These are phyloP conservation scores for Chelonus insularis DNA, from an alignment of 1,140 invertebrate species.

Conservation along the genomic window DNA sequence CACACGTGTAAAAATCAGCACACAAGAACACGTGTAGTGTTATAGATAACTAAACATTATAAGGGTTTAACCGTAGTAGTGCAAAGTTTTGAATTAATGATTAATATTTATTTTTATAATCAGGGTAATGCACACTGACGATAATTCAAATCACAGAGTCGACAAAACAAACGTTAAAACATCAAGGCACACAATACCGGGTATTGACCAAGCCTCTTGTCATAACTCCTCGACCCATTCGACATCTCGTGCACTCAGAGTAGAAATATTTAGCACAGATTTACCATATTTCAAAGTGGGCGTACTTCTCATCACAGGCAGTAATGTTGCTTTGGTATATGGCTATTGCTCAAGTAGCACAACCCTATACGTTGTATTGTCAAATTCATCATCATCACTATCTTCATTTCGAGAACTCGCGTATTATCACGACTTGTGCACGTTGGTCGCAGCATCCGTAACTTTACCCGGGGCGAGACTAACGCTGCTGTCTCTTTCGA, in stretches of 20 bases:
- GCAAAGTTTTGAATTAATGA: too few relatives aligned
- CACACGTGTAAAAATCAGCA: slow-evolving; percentile 6
- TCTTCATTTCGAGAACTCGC: slow-evolving; percentile 22
- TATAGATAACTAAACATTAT: too few relatives aligned
- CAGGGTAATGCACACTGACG: background rate
- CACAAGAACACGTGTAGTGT: slow-evolving; percentile 8
- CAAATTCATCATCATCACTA: slow-evolving; percentile 10
- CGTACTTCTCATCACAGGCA: slow-evolving; percentile 23
- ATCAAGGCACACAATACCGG: slow-evolving; percentile 2
- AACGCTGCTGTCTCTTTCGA: slow-evolving; percentile 10
- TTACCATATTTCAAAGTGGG: slow-evolving; percentile 20
- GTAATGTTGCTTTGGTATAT: background rate
- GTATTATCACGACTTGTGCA: slow-evolving; percentile 31
- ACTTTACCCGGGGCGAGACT: slow-evolving; percentile 23
- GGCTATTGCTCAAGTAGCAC: slow-evolving; percentile 24
- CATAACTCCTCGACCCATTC: slow-evolving; percentile 4
- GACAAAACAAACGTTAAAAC: background rate
- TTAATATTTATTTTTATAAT: background rate
- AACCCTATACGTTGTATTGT: slow-evolving; percentile 22
- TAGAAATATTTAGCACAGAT: slow-evolving; percentile 14
- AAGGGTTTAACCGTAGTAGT: too few relatives aligned
- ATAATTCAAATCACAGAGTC: background rate
- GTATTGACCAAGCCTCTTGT: slow-evolving; percentile 19
- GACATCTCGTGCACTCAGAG: background rate
- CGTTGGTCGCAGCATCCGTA: slow-evolving; percentile 28